A percentile compares a stretch with the other conserved stretches of the same genome.
Evolutionary conservation across 2,113 vertebrate genomes (phyloP).

Genomic region (Bujurquina vittata): DNA sequence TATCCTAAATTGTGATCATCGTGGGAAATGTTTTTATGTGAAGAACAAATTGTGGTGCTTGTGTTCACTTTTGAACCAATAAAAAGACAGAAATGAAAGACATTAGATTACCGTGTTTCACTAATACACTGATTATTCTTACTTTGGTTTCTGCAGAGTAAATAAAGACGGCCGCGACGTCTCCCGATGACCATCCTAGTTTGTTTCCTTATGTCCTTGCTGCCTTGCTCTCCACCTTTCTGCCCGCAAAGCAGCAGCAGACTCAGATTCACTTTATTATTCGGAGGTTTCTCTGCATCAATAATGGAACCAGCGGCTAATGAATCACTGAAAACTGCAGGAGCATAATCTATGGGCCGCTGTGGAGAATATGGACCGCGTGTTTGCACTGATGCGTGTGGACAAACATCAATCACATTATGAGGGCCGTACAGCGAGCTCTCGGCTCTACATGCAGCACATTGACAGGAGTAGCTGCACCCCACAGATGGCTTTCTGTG

Average conservation of each 20-base stretch:
- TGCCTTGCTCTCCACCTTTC: not conserved
- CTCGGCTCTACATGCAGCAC: not conserved
- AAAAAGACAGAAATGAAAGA: too few species aligned
- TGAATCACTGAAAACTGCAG: conserved; percentile 52
- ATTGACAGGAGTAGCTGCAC: not conserved
- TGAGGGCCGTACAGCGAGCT: not conserved
- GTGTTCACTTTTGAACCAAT: too few species aligned
- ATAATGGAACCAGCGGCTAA: conserved; percentile 50
- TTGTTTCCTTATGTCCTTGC: not conserved
- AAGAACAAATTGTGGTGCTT: too few species aligned
- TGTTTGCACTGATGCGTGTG: not conserved
- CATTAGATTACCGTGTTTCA: too few species aligned
- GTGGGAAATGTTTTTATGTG: too few species aligned
- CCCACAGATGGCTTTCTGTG: not conserved
- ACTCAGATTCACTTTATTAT: conserved; percentile 49
- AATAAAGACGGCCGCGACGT: not conserved
- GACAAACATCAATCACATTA: not conserved
- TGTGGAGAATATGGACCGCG: not conserved
- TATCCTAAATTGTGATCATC: too few species aligned
- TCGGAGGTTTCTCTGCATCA: conserved; percentile 50
- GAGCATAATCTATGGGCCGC: conserved; percentile 21
- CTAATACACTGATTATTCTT: not conserved
- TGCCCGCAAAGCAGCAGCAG: not conserved
- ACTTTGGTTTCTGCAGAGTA: not conserved
- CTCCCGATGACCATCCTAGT: accelerated